Percentiles rank a stretch among this genome's conserved stretches.
Conservation (phyloP, 2,888 invertebrate species). For the Microctonus hyperodae region DNA sequence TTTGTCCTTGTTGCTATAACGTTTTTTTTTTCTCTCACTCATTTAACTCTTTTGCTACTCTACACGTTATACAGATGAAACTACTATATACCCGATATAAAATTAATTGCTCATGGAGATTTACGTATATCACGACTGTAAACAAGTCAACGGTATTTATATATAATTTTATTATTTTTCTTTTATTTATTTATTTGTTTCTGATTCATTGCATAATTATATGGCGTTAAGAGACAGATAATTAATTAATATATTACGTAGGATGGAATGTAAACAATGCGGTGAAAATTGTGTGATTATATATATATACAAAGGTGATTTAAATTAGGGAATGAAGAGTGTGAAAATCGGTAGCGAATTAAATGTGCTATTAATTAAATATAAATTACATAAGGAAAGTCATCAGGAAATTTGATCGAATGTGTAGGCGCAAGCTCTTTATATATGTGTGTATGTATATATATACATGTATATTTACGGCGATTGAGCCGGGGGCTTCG, state of each 20-base stretch:
- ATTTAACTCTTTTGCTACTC: conserved; percentile 7
- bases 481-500: conserved; percentile 45
- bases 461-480: conserved; percentile 32
- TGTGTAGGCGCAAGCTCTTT: conserved; percentile 22
- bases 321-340: neutral
- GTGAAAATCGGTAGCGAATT: neutral
- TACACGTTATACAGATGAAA: conserved; percentile 38
- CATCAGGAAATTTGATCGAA: conserved; percentile 12
- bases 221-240: conserved; percentile 57
- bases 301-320: neutral
- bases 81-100: conserved; percentile 45
- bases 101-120: conserved; percentile 59
- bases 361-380: too few relatives aligned
- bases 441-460: conserved; percentile 1
- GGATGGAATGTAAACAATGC: conserved; percentile 41
- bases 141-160: conserved; percentile 56
- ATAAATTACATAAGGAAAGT: too few relatives aligned
- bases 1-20: conserved; percentile 20
- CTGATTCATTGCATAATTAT: conserved; percentile 61
- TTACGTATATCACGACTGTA: conserved; percentile 60
- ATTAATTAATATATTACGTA: conserved; percentile 52
- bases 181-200: too few relatives aligned
- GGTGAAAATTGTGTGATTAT: neutral
- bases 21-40: conserved; percentile 16
- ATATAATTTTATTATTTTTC: too few relatives aligned